These are phyloP conservation scores for Trissolcus japonicus DNA, from an alignment of 2,888 invertebrate genomes.

Conservation along the genomic window DNA sequence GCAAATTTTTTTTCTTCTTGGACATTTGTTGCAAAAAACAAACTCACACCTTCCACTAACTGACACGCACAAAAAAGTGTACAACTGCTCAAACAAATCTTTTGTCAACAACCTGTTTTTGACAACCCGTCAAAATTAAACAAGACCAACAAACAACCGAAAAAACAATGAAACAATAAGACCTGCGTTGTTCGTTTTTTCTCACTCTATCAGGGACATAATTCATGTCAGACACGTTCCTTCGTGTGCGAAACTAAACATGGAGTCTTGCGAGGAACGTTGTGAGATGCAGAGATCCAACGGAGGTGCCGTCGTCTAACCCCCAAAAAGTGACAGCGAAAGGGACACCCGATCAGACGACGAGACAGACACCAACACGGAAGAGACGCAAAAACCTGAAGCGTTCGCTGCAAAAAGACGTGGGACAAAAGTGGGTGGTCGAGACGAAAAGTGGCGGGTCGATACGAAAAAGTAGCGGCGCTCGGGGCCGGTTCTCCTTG, in stretches of 20 bases:
- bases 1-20: too few species aligned
- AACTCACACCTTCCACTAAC: too few species aligned
- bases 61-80: too few species aligned
- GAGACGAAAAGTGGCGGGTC: conserved; percentile 47
- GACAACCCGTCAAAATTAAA: too few species aligned
- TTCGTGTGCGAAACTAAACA: conserved; percentile 19
- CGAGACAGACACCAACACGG: neutral
- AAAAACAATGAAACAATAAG: too few species aligned
- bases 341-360: neutral
- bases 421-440: conserved; percentile 40
- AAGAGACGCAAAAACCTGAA: neutral
- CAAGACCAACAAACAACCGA: neutral
- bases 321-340: neutral
- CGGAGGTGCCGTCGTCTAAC: neutral
- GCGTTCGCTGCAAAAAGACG: conserved; percentile 27
- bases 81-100: too few species aligned
- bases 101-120: too few species aligned
- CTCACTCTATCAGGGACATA: too few species aligned
- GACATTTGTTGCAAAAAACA: too few species aligned
- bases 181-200: too few species aligned
- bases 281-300: conserved; percentile 6
- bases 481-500: conserved; percentile 42
- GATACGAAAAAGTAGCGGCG: conserved; percentile 49
- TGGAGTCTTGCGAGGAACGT: conserved; percentile 24
- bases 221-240: neutral